A percentile compares a stretch with the other conserved stretches of the same genome.
Evolutionary conservation across 2,888 invertebrate genomes (phyloP).

Genomic region (Drosophila niveifrons): DNA sequence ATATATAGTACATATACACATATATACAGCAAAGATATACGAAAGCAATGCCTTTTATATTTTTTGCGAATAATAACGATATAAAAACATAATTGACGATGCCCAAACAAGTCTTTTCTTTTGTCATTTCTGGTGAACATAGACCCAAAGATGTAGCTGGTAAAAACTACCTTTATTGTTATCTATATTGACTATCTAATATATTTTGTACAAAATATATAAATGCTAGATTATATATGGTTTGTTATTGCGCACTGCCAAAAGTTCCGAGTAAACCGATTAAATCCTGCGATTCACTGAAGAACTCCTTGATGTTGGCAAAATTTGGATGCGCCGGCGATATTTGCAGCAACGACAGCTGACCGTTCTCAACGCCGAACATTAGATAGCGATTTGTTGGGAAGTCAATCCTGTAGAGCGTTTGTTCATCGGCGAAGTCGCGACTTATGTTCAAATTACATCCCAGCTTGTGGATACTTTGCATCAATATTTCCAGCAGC

Average conservation of each 20-base stretch:
- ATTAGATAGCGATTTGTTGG: constrained; percentile 2
- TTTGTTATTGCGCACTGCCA: not conserved
- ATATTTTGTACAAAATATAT: not conserved
- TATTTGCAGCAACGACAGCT: constrained; percentile 34
- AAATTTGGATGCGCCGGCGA: constrained; percentile 36
- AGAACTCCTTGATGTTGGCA: constrained; percentile 23
- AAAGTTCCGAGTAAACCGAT: constrained; percentile 39
- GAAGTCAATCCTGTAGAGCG: constrained; percentile 27
- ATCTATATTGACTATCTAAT: not conserved
- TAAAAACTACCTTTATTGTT: no score
- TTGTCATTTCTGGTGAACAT: not conserved
- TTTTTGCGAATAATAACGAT: constrained; percentile 25
- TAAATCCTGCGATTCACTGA: constrained; percentile 47
- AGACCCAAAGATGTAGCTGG: no score
- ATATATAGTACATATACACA: constrained; percentile 47
- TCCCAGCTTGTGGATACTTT: constrained; percentile 16
- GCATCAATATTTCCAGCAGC: not conserved
- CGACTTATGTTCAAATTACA: constrained; percentile 3
- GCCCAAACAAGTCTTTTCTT: constrained; percentile 5
- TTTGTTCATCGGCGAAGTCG: not conserved
- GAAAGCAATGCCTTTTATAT: constrained; percentile 24
- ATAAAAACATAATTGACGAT: constrained; percentile 17
- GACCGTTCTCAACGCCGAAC: not conserved
- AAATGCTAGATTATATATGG: not conserved
- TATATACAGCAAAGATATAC: constrained; percentile 6